Evolutionary conservation across 2,113 vertebrate species (phyloP).

Genomic region (Lycaon pictus): DNA sequence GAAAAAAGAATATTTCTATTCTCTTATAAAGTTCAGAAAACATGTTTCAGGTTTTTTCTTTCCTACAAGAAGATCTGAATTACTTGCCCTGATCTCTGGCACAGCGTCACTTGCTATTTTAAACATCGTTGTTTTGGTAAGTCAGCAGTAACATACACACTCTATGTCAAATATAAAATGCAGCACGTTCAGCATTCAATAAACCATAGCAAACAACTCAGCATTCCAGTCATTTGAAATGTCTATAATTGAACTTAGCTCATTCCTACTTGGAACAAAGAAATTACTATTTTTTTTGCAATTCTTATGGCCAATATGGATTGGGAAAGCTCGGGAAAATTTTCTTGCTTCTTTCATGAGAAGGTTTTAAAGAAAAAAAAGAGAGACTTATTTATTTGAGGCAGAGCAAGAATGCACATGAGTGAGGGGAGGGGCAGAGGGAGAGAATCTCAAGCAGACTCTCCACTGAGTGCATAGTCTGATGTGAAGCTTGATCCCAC

Average conservation of each 20-base stretch:
- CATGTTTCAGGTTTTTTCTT: slow-evolving; percentile 29
- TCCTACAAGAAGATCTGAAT: slow-evolving; percentile 47
- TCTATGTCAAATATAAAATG: slow-evolving; percentile 66
- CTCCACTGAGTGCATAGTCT: neutral
- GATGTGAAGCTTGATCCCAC: neutral
- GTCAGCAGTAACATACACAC: slow-evolving; percentile 64
- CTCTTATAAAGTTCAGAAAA: slow-evolving; percentile 58
- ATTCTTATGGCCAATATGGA: neutral
- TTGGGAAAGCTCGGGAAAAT: neutral
- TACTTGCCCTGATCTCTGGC: slow-evolving; percentile 53
- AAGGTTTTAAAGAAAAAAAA: neutral
- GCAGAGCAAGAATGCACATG: neutral
- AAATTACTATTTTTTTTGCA: neutral
- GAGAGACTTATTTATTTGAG: neutral
- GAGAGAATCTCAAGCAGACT: neutral
- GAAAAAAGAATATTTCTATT: slow-evolving; percentile 6
- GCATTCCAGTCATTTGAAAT: slow-evolving; percentile 34
- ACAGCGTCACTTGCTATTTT: slow-evolving; percentile 50
- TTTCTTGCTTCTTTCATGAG: slow-evolving; percentile 43
- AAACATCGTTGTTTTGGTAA: slow-evolving; percentile 54
- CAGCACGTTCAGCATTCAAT: slow-evolving; percentile 67
- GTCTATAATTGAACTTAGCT: neutral
- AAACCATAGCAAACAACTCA: slow-evolving; percentile 55
- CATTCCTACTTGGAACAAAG: slow-evolving; percentile 53
- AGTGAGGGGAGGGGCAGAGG: neutral